Percentiles rank a stretch among this genome's conserved stretches.
phyloP scores from a whole-genome alignment of 2,113 vertebrate genomes.

The Nestor notabilis region DNA sequence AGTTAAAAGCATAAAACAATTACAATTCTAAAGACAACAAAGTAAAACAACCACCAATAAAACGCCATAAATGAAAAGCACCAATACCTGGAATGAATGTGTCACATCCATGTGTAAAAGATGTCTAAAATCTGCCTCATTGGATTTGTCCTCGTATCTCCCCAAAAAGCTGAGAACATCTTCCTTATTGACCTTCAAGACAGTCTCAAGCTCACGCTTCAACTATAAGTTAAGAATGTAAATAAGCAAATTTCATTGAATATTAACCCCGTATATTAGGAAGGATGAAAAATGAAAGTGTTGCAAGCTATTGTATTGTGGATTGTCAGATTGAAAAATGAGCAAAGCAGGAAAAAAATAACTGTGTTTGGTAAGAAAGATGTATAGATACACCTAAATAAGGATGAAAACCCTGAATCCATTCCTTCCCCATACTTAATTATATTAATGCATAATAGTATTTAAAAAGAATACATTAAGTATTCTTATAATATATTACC shows the following conservation, averaged over 20 bases:
- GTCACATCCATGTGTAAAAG: constrained; percentile 71
- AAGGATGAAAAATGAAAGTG: neutral
- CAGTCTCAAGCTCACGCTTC: constrained; percentile 69
- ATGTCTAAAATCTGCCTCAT: constrained; percentile 36
- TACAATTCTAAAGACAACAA: neutral
- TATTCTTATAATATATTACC: neutral
- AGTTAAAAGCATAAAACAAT: neutral
- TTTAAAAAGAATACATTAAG: neutral
- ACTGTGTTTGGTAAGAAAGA: neutral
- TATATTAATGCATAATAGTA: neutral
- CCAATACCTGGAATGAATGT: constrained; percentile 80
- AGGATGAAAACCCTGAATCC: neutral
- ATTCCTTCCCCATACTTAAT: neutral
- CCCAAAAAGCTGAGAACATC: constrained; percentile 75
- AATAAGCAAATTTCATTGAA: neutral
- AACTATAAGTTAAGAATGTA: constrained; percentile 57
- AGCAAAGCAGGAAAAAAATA: neutral
- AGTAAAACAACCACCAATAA: neutral
- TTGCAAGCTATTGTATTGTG: neutral
- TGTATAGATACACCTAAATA: neutral
- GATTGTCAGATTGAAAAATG: neutral
- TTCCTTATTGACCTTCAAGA: constrained; percentile 73
- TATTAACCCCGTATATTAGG: neutral
- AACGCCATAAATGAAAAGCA: neutral
- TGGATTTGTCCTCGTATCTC: constrained; percentile 64